Evolutionary conservation across 2,888 invertebrate genomes (phyloP).

Genomic region (Tuta absoluta): DNA sequence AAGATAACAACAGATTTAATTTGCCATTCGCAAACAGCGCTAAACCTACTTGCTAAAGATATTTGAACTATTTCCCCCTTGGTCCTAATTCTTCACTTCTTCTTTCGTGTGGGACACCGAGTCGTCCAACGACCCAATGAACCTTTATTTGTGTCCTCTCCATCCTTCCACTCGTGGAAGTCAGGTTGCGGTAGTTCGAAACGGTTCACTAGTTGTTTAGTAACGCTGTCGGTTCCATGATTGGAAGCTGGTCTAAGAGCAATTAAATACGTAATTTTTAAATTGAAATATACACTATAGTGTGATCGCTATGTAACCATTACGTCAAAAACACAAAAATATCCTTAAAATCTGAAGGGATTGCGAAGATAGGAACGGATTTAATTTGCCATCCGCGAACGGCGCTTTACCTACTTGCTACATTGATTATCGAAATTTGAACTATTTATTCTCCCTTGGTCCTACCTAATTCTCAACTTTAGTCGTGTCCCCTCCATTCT

Average conservation of each 20-base stretch:
- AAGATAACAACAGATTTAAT: not conserved
- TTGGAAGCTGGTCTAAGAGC: too few relatives aligned
- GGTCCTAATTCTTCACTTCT: not conserved
- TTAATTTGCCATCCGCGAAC: too few relatives aligned
- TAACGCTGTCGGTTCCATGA: too few relatives aligned
- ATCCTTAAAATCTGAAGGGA: too few relatives aligned
- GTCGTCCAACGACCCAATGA: too few relatives aligned
- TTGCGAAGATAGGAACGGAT: too few relatives aligned
- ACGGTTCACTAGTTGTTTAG: constrained; percentile 83
- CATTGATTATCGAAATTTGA: too few relatives aligned
- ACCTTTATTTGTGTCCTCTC: not conserved
- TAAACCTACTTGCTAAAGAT: not conserved
- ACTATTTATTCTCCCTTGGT: not conserved
- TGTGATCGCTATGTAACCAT: too few relatives aligned
- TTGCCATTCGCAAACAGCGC: not conserved
- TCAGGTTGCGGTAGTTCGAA: constrained; percentile 80
- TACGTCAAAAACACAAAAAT: too few relatives aligned
- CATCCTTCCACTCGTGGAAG: constrained; percentile 81
- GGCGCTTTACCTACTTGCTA: not conserved
- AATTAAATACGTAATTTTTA: too few relatives aligned
- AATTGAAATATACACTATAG: too few relatives aligned
- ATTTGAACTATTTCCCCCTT: not conserved
- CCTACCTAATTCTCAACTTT: not conserved
- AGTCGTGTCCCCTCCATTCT: constrained; percentile 42
- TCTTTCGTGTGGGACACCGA: too few relatives aligned